A percentile compares a stretch with the other conserved stretches of the same genome.
Conservation (phyloP, 2,888 invertebrate species). For the Synanthedon tipuliformis region DNA sequence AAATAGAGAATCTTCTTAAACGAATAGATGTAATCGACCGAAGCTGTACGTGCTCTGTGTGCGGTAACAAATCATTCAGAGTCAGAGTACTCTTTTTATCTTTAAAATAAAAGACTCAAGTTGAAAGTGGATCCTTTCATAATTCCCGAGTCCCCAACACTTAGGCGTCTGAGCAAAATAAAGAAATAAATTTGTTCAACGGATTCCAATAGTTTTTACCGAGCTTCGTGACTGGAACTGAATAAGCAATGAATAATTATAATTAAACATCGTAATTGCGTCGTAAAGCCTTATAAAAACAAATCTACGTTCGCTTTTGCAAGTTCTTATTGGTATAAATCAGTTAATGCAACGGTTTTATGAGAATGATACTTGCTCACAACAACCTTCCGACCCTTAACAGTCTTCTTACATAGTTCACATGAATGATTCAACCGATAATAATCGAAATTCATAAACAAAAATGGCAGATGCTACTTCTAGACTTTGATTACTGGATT, state of each 20-base stretch:
- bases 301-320: background rate
- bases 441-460: too few relatives aligned
- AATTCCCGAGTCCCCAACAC: background rate
- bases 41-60: too few relatives aligned
- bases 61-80: too few relatives aligned
- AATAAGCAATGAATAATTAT: slow-evolving; percentile 7
- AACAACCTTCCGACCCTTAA: background rate
- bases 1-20: too few relatives aligned
- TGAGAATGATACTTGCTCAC: background rate
- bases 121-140: background rate
- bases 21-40: too few relatives aligned
- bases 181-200: slow-evolving; percentile 19
- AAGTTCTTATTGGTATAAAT: background rate
- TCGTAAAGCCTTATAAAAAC: background rate
- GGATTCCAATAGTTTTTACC: slow-evolving; percentile 14
- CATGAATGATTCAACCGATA: too few relatives aligned
- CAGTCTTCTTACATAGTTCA: background rate
- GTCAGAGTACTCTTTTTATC: too few relatives aligned
- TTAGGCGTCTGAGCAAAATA: slow-evolving; percentile 3
- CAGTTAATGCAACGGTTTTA: background rate
- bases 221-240: background rate
- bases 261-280: slow-evolving; percentile 1
- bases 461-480: too few relatives aligned
- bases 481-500: too few relatives aligned
- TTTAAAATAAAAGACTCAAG: too few relatives aligned